Conservation (phyloP, 2,888 invertebrate species). For the Eudasyphora cyanicolor region DNA sequence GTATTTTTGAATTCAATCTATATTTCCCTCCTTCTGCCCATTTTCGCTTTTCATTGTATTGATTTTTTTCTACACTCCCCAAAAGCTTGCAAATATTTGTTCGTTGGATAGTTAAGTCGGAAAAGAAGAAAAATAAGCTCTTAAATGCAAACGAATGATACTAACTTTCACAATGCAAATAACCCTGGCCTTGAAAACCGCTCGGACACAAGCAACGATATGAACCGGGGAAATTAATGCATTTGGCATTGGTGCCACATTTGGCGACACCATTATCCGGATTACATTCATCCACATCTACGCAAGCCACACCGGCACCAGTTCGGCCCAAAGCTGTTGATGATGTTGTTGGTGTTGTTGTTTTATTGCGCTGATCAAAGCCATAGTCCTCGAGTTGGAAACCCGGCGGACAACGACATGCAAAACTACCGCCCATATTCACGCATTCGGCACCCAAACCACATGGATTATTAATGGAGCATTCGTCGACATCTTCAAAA, state of each 20-base stretch:
- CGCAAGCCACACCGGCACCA: conserved; percentile 82
- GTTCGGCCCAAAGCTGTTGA: conserved; percentile 62
- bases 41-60: not conserved
- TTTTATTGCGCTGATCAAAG: conserved; percentile 69
- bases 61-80: not conserved
- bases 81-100: conserved; percentile 61
- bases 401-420: conserved; percentile 87
- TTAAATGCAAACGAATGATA: conserved; percentile 78
- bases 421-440: conserved; percentile 88
- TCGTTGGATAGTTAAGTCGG: not conserved
- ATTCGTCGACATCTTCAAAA: conserved; percentile 86
- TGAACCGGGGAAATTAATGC: conserved; percentile 90
- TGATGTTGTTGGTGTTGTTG: conserved; percentile 59
- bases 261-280: conserved; percentile 85
- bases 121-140: not conserved
- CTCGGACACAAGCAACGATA: conserved; percentile 88
- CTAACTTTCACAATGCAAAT: conserved; percentile 88
- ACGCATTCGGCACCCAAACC: conserved; percentile 86
- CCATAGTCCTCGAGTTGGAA: conserved; percentile 82
- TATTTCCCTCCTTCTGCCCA: too few species aligned
- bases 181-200: conserved; percentile 88
- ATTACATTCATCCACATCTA: conserved; percentile 89
- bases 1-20: too few species aligned
- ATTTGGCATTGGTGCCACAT: conserved; percentile 89
- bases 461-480: conserved; percentile 84